Evolutionary conservation across 2,888 invertebrate species (phyloP).

Genomic region (Spilosoma lubricipeda): DNA sequence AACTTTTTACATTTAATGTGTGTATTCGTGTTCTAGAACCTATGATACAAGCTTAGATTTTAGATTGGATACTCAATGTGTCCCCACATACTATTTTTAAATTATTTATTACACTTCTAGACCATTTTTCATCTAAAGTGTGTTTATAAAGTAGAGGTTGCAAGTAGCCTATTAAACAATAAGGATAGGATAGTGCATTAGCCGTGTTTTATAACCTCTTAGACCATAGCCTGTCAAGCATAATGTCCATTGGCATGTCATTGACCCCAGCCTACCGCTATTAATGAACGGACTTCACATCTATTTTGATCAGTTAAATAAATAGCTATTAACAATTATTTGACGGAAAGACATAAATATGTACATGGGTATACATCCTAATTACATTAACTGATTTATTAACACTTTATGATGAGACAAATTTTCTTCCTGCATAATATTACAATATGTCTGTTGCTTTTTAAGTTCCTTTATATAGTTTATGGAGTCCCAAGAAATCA

Average conservation of each 20-base stretch:
- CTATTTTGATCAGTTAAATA: slow-evolving; percentile 1
- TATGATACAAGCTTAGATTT: neutral
- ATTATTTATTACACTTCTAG: neutral
- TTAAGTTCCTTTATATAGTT: neutral
- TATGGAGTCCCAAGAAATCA: neutral
- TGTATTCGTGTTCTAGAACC: neutral
- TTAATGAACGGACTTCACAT: neutral
- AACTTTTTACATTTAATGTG: neutral
- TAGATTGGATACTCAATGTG: neutral
- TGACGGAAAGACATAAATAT: slow-evolving; percentile 15
- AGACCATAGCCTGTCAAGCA: slow-evolving; percentile 3
- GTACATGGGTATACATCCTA: neutral
- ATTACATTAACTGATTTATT: neutral
- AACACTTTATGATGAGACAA: neutral
- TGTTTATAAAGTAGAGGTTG: no score
- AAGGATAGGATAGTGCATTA: neutral
- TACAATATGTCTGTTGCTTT: no score
- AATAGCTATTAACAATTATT: neutral
- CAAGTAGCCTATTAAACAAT: slow-evolving; percentile 3
- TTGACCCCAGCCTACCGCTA: slow-evolving; percentile 3
- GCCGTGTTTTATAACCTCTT: slow-evolving; percentile 6
- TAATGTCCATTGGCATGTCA: slow-evolving; percentile 5
- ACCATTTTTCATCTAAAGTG: neutral
- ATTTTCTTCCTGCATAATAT: no score
- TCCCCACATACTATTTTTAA: neutral